These are phyloP conservation scores for Lathamus discolor DNA, from an alignment of 2,113 vertebrate species.

Conservation along the genomic window DNA sequence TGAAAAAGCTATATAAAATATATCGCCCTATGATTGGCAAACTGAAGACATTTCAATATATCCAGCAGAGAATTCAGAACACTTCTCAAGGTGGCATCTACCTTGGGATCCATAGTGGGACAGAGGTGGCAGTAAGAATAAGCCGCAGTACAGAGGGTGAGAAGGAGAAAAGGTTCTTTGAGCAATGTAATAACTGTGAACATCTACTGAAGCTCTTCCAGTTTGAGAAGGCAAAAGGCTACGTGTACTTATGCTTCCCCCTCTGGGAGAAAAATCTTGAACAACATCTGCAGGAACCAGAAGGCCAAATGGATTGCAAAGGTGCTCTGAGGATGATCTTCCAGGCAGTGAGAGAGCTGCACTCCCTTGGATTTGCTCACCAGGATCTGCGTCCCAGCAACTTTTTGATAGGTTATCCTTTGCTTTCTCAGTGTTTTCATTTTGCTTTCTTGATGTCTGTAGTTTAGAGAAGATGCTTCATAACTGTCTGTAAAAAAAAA, in stretches of 20 bases:
- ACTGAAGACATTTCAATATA: constrained; percentile 55
- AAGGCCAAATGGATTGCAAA: not conserved
- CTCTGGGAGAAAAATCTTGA: constrained; percentile 74
- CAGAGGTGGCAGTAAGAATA: constrained; percentile 71
- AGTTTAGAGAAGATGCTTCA: not conserved
- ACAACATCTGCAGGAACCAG: constrained; percentile 7
- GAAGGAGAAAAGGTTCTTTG: constrained; percentile 47
- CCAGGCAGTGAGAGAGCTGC: constrained; percentile 64
- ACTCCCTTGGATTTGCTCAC: constrained; percentile 51
- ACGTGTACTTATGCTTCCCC: constrained; percentile 65
- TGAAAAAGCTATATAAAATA: constrained; percentile 26
- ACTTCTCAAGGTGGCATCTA: constrained; percentile 66
- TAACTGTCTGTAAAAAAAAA: not conserved
- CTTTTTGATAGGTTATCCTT: constrained; percentile 67
- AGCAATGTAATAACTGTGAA: not conserved
- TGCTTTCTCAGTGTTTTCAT: not conserved
- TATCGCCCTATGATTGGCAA: constrained; percentile 57
- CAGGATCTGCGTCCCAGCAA: constrained; percentile 70
- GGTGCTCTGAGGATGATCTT: constrained; percentile 58
- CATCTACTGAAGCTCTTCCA: constrained; percentile 62
- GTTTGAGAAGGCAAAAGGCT: not conserved
- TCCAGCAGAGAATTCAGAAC: constrained; percentile 51
- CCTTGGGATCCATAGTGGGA: constrained; percentile 54
- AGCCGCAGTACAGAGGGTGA: not conserved
- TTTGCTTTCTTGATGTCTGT: not conserved